These are phyloP conservation scores for Urocitellus parryii DNA, from an alignment of 2,113 vertebrate genomes.

Conservation along the genomic window DNA sequence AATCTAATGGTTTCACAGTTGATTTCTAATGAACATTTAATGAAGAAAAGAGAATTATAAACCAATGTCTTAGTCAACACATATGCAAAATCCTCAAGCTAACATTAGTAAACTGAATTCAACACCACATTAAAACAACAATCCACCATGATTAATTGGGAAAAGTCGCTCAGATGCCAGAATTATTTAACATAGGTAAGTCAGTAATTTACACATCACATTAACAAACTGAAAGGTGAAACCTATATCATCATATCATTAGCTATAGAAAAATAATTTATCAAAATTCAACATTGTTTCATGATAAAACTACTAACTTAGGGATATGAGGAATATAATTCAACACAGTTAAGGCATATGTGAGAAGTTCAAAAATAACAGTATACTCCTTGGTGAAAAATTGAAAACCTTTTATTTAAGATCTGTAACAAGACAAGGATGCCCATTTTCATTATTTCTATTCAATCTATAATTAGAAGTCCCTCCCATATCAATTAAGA, in stretches of 20 bases:
- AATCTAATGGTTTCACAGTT: too few species aligned
- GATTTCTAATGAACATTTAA: too few species aligned
- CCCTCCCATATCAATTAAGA: background rate
- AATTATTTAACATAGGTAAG: background rate
- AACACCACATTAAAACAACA: background rate
- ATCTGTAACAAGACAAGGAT: background rate
- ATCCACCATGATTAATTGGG: background rate
- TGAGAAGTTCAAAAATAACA: background rate
- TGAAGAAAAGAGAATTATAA: too few species aligned
- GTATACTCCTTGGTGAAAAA: background rate
- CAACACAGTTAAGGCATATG: background rate
- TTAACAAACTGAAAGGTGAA: background rate
- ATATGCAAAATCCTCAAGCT: background rate
- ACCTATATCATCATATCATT: background rate
- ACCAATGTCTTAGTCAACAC: too few species aligned
- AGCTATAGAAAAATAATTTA: background rate
- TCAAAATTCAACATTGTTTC: background rate
- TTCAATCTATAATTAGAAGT: background rate
- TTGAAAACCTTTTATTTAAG: background rate
- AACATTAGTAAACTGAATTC: background rate
- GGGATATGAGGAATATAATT: background rate
- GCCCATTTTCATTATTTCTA: background rate
- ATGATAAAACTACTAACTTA: background rate
- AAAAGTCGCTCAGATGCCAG: background rate
- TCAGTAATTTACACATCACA: background rate